phyloP scores from a whole-genome alignment of 2,888 invertebrate species.

The Himalopsyche anomala region DNA sequence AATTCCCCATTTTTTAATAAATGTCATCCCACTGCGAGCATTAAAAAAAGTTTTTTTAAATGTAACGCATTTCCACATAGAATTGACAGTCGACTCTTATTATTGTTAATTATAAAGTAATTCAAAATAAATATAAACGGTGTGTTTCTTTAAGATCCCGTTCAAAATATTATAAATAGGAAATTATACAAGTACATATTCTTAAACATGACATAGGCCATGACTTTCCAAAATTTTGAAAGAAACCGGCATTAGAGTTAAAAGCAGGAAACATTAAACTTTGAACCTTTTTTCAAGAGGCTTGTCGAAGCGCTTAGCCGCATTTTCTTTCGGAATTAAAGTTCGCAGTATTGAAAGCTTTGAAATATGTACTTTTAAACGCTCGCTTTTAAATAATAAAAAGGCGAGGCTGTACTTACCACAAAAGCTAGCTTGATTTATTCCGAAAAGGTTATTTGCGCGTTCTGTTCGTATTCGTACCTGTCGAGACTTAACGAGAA shows the following conservation, averaged over 20 bases:
- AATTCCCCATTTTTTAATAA: no score
- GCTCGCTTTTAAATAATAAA: conserved; percentile 34
- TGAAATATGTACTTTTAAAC: conserved; percentile 26
- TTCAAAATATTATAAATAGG: no score
- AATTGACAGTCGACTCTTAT: no score
- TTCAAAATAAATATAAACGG: not conserved
- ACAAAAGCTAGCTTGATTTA: conserved; percentile 31
- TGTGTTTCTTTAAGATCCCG: not conserved
- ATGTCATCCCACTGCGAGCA: no score
- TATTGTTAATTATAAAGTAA: no score
- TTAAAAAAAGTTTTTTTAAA: no score
- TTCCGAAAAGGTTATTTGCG: conserved; percentile 34
- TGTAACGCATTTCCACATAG: no score
- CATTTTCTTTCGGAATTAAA: conserved; percentile 16
- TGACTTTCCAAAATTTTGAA: not conserved
- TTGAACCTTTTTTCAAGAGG: not conserved
- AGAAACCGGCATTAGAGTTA: not conserved
- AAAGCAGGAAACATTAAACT: conserved; percentile 16
- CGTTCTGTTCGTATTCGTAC: not conserved
- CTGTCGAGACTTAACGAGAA: conserved; percentile 12
- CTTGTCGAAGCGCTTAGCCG: not conserved
- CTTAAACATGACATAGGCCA: not conserved
- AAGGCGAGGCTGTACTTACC: conserved; percentile 22
- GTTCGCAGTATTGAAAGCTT: conserved; percentile 21
- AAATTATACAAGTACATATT: not conserved